Base-by-base conservation (phyloP, 2,797 vertebrate species). In the Agapornis canus region DNA sequence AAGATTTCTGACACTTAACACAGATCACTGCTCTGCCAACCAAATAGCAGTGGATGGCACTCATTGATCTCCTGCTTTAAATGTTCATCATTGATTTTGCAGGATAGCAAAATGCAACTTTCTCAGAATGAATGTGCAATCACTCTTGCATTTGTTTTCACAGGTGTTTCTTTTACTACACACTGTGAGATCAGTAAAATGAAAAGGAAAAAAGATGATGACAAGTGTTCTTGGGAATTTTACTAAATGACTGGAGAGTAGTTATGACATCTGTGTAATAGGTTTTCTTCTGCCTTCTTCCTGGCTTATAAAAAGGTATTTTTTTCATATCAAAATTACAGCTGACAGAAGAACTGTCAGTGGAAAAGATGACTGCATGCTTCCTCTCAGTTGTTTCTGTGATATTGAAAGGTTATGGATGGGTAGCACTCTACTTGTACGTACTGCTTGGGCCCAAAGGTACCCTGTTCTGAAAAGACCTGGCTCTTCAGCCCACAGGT, bases 131-230 rank as follows among this genome's bases (percentile, higher is more conserved):
- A 95, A 86, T 76, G 70, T 80, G 73, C 82, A 95, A 90, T 97
- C 93, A 90, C 26, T 51, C 78, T 78, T 64, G 39, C 15, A 15
- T 94, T 97, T 96, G 68, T 94, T 95, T 85, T 88, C 61, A 26
- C 95, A 94, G 95, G 92, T 94, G 89, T 87, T 93, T 77, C 79
- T 95, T 94, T 88, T 78, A 42, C 16, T 70, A 10, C 13, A 3
- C 18, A 10, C 43, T 70, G 27, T 86, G 69, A 95, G 52, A 85
- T 77, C 43, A 72, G 64, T 81, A 85, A 80, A 82, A 75, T 43
- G 66, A 85, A 94, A 94, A 81, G 43, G 65, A 54, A 81, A 69
- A 83, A 45, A 35, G 54, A 43, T 77, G 56, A 88, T 82, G 60
- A 52, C 31, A 69, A 82, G 68, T 61, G 26, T 82, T 90, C 54